Base-by-base conservation (phyloP, 2,888 invertebrate species). In the Oscheius sp. region DNA sequence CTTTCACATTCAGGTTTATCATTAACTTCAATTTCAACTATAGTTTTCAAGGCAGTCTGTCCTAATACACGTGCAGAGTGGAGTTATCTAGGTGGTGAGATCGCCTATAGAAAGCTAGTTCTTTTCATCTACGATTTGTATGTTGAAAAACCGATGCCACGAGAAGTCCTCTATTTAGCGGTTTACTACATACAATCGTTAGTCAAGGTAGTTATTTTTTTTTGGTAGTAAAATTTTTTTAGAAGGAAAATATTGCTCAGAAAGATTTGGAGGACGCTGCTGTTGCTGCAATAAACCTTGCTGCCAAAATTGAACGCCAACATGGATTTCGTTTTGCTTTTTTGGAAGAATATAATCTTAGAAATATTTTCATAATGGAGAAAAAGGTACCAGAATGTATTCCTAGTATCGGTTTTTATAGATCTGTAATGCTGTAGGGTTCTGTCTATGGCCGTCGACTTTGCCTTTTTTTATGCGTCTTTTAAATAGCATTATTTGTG, bases 161-260 rank as follows among this genome's bases (percentile, higher is more conserved):
- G 58, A 6, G 69, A 70, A 45, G 58, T 58, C 35, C 46, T 70
- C 25, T 46, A 70, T 27, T 45, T 70, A 25, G 58, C 69, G n/a
- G 41, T 56, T 25, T 56, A 58, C 35, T 70, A 70, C 49, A n/a
- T 58, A n/a, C 29, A 45, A 7, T n/a, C 45, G 16, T n/a, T 35
- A n/a, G 29, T 70, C 0, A 49, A 56, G 29, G 69, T 70, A 18
- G 5, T n/a, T n/a, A n/a, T n/a, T n/a, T n/a, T n/a, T n/a, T n/a
- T n/a, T n/a, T n/a, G n/a, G 12, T 53, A 35, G 18, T 29, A 35
- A 35, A 9, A 3, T 13, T 21, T 18, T 68, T 52, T 41, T 9
- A 52, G 27, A n/a, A 16, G n/a, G 16, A 69, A 21, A 18, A 16
- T 3, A 49, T 46, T 1, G 27, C 41, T 21, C 52, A 35, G 9